Percentiles rank a stretch among this genome's conserved stretches.
Evolutionary conservation across 2,113 vertebrate species (phyloP).

Genomic region (Paraplagusia blochii): DNA sequence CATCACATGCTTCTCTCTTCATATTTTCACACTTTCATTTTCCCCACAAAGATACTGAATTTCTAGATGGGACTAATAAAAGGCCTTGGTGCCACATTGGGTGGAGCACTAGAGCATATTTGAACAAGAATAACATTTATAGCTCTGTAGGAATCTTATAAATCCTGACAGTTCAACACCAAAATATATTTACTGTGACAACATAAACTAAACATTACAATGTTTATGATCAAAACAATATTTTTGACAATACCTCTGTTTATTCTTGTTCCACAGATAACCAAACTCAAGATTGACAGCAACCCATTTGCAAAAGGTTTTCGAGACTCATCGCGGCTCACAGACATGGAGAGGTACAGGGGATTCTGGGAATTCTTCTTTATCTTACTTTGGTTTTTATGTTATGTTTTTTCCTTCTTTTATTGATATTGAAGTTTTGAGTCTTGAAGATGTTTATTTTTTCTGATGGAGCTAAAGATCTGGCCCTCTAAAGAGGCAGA

Average conservation of each 20-base stretch:
- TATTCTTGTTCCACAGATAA: constrained; percentile 82
- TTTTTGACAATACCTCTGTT: background rate
- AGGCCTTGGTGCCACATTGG: too few species aligned
- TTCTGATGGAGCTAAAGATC: too few species aligned
- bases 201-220: too few species aligned
- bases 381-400: constrained; percentile 22
- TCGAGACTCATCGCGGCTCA: constrained; percentile 96
- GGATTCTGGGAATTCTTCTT: constrained; percentile 75
- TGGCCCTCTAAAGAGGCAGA: too few species aligned
- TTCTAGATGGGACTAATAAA: too few species aligned
- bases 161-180: too few species aligned
- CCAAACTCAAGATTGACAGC: constrained; percentile 99
- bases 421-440: too few species aligned
- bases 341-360: constrained; percentile 99
- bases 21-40: background rate
- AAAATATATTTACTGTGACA: background rate
- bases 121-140: too few species aligned
- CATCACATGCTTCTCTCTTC: background rate
- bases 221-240: background rate
- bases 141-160: too few species aligned
- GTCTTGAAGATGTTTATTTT: too few species aligned
- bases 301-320: constrained; percentile 99
- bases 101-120: too few species aligned
- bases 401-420: background rate
- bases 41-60: background rate